Base-by-base conservation (phyloP, 2,113 vertebrate species). In the Boleophthalmus pectinirostris region DNA sequence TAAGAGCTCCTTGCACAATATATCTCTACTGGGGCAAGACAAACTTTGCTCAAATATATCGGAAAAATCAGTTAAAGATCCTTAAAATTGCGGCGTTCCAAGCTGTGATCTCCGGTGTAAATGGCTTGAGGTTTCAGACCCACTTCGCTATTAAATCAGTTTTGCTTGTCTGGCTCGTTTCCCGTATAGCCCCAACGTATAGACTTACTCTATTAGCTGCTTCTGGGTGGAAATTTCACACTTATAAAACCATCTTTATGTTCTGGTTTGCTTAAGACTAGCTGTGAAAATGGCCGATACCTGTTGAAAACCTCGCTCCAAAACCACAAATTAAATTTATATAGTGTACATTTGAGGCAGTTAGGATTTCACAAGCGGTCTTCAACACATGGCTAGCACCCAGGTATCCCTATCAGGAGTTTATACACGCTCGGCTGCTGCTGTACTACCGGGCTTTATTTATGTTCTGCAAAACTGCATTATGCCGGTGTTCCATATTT, bases 401-500 rank as follows among this genome's bases (percentile, higher is more conserved):
- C 61, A 66, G 77, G 75, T 75, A 63, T 80, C 69, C 35, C 67
- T 73, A 75, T 82, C 75, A 65, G 49, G 74, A 16, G 73, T 81
- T 87, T 75, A 81, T 66, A 70, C 69, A 70, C 13, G 79, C 79
- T 76, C 51, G 35, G 57, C 80, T 77, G 74, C 77, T 82, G 77
- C 74, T 6, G 6, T 13, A 66, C 20, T 61, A 73, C 49, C 57
- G 18, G 60, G 63, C 73, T 77, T 80, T 85, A 77, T 84, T 77
- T 83, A 75, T 76, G 85, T 80, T 84, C 72, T 78, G 67, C 81
- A 57, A 74, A 63, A 68, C 70, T 73, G 72, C 68, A 82, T 57
- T 73, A 47, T 68, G 83, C 56, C 85, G 79, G 69, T 25, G 74
- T 75, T 68, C 82, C 82, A 73, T 82, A 71, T 73, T 78, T 78